Base-by-base conservation (phyloP, 64 coral and sea anemone genomes). In the Montipora efflorescens region DNA sequence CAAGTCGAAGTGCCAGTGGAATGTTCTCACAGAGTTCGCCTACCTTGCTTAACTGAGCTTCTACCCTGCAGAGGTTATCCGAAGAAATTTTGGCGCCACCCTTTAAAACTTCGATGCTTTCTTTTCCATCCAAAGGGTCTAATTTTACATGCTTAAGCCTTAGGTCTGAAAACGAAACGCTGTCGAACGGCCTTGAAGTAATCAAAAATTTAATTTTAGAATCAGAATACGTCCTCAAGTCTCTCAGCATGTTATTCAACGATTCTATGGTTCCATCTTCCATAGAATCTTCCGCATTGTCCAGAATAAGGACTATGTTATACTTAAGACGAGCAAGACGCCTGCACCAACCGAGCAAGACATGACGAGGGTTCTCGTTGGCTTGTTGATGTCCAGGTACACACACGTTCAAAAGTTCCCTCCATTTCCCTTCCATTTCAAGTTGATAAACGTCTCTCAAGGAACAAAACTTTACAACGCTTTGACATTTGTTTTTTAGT, bases 231-330 rank as follows among this genome's bases (percentile, higher is more conserved):
- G 5, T 88, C 53, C 61, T 77, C 75, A 88, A 87, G 3, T 87
- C 83, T 28, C 48, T 52, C 75, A 93, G 22, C 48, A 93, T 87
- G 74, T 64, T 9, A 14, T 67, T 36, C 70, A 93, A 93, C 25
- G 25, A 25, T 5, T 93, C n/a, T 15, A 8, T 80, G 21, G 15
- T 55, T 51, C 50, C 3, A 19, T 93, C 75, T 71, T 80, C 91
- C 9, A 87, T 53, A 1, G 75, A 75, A 93, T 93, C 91, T 88
- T 93, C 91, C 13, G 91, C 91, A 59, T 93, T 93, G 58, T 93
- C 91, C 28, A 93, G 66, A 78, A 88, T 73, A 48, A 93, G 72
- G 18, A 85, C 36, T 21, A 87, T 7, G 2, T 92, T 43, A 66
- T 52, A n/a, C n/a, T n/a, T n/a, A n/a, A n/a, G n/a, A n/a, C n/a